phyloP scores from a whole-genome alignment of 2,113 vertebrate species.

The human region GRCh38 chrX:147914001-147914500 shows the following conservation, averaged over 20 bases:
- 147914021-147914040: slow-evolving; percentile 21
- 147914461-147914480: background rate
- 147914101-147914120: background rate
- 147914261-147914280: slow-evolving; percentile 22
- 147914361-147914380: slow-evolving; percentile 38
- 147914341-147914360: background rate
- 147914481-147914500: background rate
- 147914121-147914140: background rate
- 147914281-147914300: slow-evolving; percentile 10
- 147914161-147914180: slow-evolving; percentile 18
- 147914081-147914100: background rate
- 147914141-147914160: slow-evolving; percentile 36
- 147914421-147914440: slow-evolving; percentile 29
- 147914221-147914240: background rate
- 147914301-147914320: slow-evolving; percentile 32
- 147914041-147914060: slow-evolving; percentile 29
- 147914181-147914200: background rate
- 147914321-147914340: slow-evolving; percentile 14
- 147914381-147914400: slow-evolving; percentile 19
- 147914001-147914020: slow-evolving; percentile 38
- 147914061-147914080: slow-evolving; percentile 30
- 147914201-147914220: slow-evolving; percentile 4
- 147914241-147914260: slow-evolving; percentile 28
- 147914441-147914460: background rate
- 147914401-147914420: background rate